Evolutionary conservation across 2,888 invertebrate genomes (phyloP), one percentile per base, ranked within the genome.

Genomic region (Erebia aethiops): DNA sequence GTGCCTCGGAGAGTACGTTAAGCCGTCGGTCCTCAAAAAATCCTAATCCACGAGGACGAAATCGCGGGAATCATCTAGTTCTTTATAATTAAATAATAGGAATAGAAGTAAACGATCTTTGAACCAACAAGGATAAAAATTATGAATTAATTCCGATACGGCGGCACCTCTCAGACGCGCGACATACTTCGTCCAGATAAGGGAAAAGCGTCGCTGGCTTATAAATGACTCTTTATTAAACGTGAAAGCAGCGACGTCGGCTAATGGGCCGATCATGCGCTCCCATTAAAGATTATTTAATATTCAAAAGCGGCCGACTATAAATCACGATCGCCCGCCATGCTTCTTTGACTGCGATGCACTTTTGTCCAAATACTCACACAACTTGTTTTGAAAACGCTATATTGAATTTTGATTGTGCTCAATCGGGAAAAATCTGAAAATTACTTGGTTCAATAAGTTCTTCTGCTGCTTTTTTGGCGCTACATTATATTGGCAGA

Each of bases 221-320:
- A 93, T 93, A 93, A 93, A 93, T 93, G 91, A 91, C 91, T 92
- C 91, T 92, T 93, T 93, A 93, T 93, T 93, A 93, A 92, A 93
- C 90, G 91, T 92, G 92, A 92, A 91, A 92, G 92, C 91, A 93
- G 84, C 90, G 90, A 88, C 89, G 91, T 86, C 89, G 90, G 91
- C 92, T 93, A 93, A 93, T 93, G 93, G 93, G 89, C 89, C 90
- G 92, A 92, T 93, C 93, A 93, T 93, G 93, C 92, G 92, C 92
- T 91, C 92, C 92, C 92, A 93, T 93, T 93, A 92, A 91, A 91
- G 89, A 93, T 93, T 93, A 93, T 93, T 93, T 92, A 93, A 93
- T 93, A 93, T 93, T 93, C 93, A 93, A 93, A 93, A 92, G 92
- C 88, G 84, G 82, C 90, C 89, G 86, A 83, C 87, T 85, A 93